Evolutionary conservation across 2,888 invertebrate species (phyloP).

Genomic region (Cerastis leucographa): DNA sequence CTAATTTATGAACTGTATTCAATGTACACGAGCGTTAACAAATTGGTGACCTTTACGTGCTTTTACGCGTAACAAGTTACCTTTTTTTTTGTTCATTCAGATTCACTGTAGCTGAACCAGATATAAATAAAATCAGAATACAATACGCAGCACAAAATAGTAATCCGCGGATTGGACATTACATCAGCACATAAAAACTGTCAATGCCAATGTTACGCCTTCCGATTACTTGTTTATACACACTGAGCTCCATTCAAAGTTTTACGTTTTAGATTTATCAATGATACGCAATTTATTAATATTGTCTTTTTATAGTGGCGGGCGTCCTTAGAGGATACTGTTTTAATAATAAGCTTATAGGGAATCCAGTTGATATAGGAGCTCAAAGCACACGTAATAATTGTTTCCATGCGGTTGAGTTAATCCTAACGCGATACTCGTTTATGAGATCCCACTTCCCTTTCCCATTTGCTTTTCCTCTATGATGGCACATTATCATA

Average conservation of each 20-base stretch:
- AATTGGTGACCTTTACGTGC: slow-evolving; percentile 76
- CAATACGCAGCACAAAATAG: slow-evolving; percentile 78
- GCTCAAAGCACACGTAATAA: slow-evolving; percentile 65
- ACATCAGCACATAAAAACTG: slow-evolving; percentile 84
- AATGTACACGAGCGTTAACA: slow-evolving; percentile 62
- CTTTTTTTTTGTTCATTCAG: slow-evolving; percentile 72
- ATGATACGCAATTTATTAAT: slow-evolving; percentile 56
- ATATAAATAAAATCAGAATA: slow-evolving; percentile 81
- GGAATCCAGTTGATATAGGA: slow-evolving; percentile 34
- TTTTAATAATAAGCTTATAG: slow-evolving; percentile 13
- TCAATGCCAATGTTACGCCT: slow-evolving; percentile 85
- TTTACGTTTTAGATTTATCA: slow-evolving; percentile 62
- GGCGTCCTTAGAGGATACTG: slow-evolving; percentile 8
- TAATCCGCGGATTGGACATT: slow-evolving; percentile 78
- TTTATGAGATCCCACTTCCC: slow-evolving; percentile 79
- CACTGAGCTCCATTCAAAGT: slow-evolving; percentile 74
- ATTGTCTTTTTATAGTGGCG: slow-evolving; percentile 37
- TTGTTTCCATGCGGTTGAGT: slow-evolving; percentile 68
- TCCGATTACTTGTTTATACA: slow-evolving; percentile 67
- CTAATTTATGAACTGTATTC: slow-evolving; percentile 51
- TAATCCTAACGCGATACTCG: slow-evolving; percentile 72
- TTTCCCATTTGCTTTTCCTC: slow-evolving; percentile 81
- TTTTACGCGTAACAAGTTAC: slow-evolving; percentile 71
- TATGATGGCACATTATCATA: slow-evolving; percentile 66
- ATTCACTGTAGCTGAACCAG: slow-evolving; percentile 81